Evolutionary conservation across 1,140 invertebrate genomes (phyloP), one percentile per base, ranked within the genome.

Genomic region (Episyrphus balteatus): DNA sequence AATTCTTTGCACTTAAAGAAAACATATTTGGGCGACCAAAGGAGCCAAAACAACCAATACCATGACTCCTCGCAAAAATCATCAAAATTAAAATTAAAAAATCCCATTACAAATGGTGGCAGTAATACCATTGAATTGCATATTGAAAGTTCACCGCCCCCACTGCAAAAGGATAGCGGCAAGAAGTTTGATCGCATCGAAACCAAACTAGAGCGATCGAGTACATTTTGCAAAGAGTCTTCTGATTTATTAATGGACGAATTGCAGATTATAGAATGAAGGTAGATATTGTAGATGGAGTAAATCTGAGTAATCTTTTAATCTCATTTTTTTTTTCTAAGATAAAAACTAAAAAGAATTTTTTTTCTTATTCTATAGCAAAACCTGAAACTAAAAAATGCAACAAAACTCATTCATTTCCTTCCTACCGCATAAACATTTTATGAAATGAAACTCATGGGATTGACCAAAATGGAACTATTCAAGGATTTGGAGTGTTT

Each of bases 171-270:
- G 12, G 50, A 17, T 33, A 32, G n/a, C 37, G 14, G 26, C 31
- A 46, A 43, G 50, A 43, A 52, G 15, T 18, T 46, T 47, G 44
- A 10, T 52, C 56, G 41, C 50, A 58, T 62, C 3, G 62, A 66
- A 43, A 60, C 59, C 10, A 68, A 67, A 49, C 51, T 68, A 43
- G 66, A 68, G 44, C 57, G 66, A 17, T 68, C 66, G 3, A 68
- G 62, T 50, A 68, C 66, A 8, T 68, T 68, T 33, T 68, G 62
- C 51, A 68, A 68, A 51, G 66, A 68, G 9, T 54, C 54, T 42
- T 56, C 65, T 17, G 66, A 68, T 47, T 19, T 46, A 9, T 47
- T 51, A 36, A 44, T 64, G 5, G 55, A 55, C 21, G 61, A 68
- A 31, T 55, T 68, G 48, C 61, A 68, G 44, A 66, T 67, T 36